Evolutionary conservation across 2,888 invertebrate genomes (phyloP), one percentile per base, ranked within the genome.

Genomic region (Allophyes oxyacanthae): DNA sequence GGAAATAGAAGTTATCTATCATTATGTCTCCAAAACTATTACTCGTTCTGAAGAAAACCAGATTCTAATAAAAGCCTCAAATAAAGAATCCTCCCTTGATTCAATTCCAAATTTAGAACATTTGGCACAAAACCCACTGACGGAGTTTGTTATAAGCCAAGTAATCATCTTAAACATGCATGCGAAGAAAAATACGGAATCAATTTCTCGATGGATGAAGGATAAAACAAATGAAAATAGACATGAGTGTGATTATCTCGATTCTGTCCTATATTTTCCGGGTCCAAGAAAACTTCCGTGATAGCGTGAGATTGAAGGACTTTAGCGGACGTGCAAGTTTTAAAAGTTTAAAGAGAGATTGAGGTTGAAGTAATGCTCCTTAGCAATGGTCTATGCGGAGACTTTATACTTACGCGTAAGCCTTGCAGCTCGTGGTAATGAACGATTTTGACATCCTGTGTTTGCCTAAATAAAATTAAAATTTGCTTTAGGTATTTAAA

Each of bases 91-190:
- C 25, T 26, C 15, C 6, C 0, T 46, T 48, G 34, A 13, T 42
- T 34, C 30, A 8, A 13, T 38, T 51, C 33, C 51, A 38, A 58
- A 58, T 20, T 7, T 14, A 10, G 26, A 26, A 42, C 34, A 36
- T 59, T 64, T 64, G 46, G 50, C 51, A 43, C 26, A 40, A 11
- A 32, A 43, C 5, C 32, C 6, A 14, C 30, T 46, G 25, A 42
- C 32, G 5, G 13, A 34, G 42, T 10, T 32, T 25, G 13, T 49
- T 53, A 34, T 37, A 46, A 64, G 38, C 34, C 34, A 60, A 65
- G 10, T 13, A n/a, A 49, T 37, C 30, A 36, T 37, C 15, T 30
- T 13, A 41, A 9, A 32, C 25, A 38, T 15, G 8, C 0, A 30
- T 9, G 37, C 13, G 9, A 38, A 28, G 14, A 13, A 33, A 28